Base-by-base conservation (phyloP, 2,888 invertebrate species). In the Polydrusus pterygomalis region DNA sequence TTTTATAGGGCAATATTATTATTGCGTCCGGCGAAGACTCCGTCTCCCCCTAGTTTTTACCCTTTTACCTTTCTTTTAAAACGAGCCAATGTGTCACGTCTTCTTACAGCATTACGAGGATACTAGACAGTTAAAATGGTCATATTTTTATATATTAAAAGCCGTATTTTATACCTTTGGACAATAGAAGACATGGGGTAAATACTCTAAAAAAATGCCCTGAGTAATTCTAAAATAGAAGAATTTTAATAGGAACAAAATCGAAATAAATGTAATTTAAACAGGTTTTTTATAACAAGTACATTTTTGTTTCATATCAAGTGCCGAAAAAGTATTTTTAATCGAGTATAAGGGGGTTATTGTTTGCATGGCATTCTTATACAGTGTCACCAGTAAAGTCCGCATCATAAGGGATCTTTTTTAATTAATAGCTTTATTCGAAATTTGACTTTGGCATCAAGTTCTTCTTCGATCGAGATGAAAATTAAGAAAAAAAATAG, bases 111-210 rank as follows among this genome's bases (percentile, higher is more conserved):
- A 70, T 73, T 77, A 56, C 54, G 58, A 67, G 56, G 75, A 45
- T 38, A 67, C 72, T 63, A 73, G 77, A 67, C 77, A 77, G 77
- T 77, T 77, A 73, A 74, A 77, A 65, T 73, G 77, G 77, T 77
- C 74, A 77, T 74, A 77, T 74, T 77, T 73, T 69, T 70, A 73
- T 77, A 77, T 77, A 77, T 77, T 77, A 77, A 74, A 74, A 77
- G 76, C 77, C 58, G 58, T 77, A 74, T 77, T 70, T 77, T 77
- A 74, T 77, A 49, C 77, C 51, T 74, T 70, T 58, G 77, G 73
- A 77, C 73, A 77, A 77, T 69, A 58, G 58, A 58, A 67, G 67
- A 71, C 71, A 56, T 30, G 13, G 71, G 70, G 45, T 56, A 45
- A 71, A 70, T 8, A 54, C 63, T 54, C 15, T 62, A 58, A 58